These are phyloP conservation scores for Holothuria glaberrima DNA, from an alignment of 35 echinoderm and acorn worm species.

Conservation along the genomic window DNA sequence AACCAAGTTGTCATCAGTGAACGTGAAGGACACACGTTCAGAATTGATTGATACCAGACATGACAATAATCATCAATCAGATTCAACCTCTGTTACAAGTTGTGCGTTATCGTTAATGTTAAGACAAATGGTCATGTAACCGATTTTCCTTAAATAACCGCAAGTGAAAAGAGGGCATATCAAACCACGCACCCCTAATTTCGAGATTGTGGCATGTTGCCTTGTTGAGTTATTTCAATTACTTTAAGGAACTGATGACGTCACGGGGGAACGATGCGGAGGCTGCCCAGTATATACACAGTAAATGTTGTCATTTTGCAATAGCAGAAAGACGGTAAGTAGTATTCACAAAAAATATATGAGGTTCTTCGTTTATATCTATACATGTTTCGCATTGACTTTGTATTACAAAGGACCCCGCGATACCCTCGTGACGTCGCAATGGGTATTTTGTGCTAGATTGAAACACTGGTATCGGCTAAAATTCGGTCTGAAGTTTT, in stretches of 20 bases:
- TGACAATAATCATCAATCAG: too few species aligned
- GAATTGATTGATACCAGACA: not conserved
- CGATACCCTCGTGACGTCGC: not conserved
- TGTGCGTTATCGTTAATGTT: not conserved
- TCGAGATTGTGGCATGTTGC: not conserved
- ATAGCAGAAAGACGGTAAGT: conserved; percentile 1
- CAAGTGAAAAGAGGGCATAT: not conserved
- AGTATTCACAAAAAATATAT: conserved; percentile 3
- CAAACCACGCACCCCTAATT: conserved; percentile 5
- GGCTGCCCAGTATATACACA: not conserved
- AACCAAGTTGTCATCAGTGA: not conserved
- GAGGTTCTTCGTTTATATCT: conserved; percentile 16
- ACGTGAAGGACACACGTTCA: not conserved
- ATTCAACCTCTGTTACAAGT: too few species aligned
- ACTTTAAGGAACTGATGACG: not conserved
- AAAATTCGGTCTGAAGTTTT: not conserved
- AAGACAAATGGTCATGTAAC: not conserved
- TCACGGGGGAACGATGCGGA: not conserved
- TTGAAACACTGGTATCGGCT: conserved; percentile 2
- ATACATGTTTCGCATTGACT: conserved; percentile 17
- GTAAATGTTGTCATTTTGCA: too few species aligned
- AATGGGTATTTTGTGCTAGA: not conserved
- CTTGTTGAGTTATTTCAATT: not conserved
- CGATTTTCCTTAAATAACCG: not conserved
- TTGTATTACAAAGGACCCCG: conserved; percentile 6